phyloP scores from a whole-genome alignment of 2,113 vertebrate species.

The Vulpes vulpes region DNA sequence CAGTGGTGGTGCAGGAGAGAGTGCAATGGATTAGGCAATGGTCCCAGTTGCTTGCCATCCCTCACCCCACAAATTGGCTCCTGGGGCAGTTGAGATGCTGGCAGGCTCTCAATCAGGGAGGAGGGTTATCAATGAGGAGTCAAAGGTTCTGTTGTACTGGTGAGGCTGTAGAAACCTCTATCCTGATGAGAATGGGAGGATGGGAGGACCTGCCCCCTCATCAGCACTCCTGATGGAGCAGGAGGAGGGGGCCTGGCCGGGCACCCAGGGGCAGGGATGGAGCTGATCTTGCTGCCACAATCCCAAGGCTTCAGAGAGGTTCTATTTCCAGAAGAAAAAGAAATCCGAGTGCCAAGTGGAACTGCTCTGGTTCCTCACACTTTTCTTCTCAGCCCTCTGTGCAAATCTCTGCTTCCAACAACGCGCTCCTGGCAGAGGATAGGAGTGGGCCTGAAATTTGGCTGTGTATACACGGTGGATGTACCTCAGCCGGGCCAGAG shows the following conservation, averaged over 20 bases:
- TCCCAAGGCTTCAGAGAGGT: not conserved
- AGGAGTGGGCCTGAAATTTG: not conserved
- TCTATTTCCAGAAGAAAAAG: conserved; percentile 34
- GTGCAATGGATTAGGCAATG: not conserved
- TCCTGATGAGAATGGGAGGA: not conserved
- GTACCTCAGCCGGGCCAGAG: not conserved
- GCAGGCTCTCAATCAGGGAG: not conserved
- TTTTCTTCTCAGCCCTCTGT: not conserved
- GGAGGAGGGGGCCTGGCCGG: not conserved
- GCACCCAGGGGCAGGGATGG: not conserved
- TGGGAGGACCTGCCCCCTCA: not conserved
- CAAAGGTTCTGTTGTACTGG: not conserved
- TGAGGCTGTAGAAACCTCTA: not conserved
- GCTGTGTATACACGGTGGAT: too few species aligned
- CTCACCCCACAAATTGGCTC: not conserved
- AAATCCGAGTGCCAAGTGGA: not conserved
- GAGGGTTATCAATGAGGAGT: not conserved
- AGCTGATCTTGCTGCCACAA: not conserved
- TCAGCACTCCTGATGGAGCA: not conserved
- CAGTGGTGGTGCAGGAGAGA: not conserved
- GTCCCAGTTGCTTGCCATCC: not conserved
- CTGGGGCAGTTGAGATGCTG: not conserved
- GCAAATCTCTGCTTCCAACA: not conserved
- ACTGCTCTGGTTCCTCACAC: not conserved
- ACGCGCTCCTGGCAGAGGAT: not conserved